Evolutionary conservation across 1,140 invertebrate genomes (phyloP), one percentile per base, ranked within the genome.

Genomic region (Drosophila sturtevanti): DNA sequence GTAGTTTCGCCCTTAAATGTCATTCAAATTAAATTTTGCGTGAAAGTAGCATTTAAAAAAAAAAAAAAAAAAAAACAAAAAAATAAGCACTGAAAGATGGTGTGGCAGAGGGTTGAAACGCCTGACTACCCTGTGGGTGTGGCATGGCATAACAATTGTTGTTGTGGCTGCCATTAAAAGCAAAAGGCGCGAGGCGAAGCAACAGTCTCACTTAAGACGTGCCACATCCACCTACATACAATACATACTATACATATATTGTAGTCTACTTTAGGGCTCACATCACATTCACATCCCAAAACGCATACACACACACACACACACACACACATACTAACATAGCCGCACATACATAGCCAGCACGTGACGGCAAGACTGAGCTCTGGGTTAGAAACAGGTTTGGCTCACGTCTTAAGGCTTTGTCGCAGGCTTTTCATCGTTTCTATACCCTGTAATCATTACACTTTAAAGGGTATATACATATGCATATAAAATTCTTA

Each of bases 1-100:
- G 66, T 82, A 87, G 84, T 87, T 89, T 77, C 72, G 64, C 72
- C 81, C 68, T 78, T 63, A 82, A 79, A 87, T 87, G 82, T 87
- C 82, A 87, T 87, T 87, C 79, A 79, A 84, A 82, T 87, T 87
- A 87, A 87, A 87, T 87, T 87, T 89, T 81, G 79, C 82, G 82
- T 87, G 79, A 87, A 87, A 87, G 84, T 87, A 87, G 82, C 82
- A 77, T 87, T 87, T 79, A 79, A 87, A 87, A 86, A 81, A 69
- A 68, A 52, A 81, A 60, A 58, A 59, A 51, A 69, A 69, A 62
- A 35, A 31, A 21, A 10, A n/a, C 18, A 12, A 18, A 4, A 12
- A 34, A 21, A 38, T 1, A 37, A 22, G 27, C 4, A 44, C 14
- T 2, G 27, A 56, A 44, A 63, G 22, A 52, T n/a, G 37, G 14